Evolutionary conservation across 2,113 vertebrate genomes (phyloP).

Genomic region (Peucedramus taeniatus): DNA sequence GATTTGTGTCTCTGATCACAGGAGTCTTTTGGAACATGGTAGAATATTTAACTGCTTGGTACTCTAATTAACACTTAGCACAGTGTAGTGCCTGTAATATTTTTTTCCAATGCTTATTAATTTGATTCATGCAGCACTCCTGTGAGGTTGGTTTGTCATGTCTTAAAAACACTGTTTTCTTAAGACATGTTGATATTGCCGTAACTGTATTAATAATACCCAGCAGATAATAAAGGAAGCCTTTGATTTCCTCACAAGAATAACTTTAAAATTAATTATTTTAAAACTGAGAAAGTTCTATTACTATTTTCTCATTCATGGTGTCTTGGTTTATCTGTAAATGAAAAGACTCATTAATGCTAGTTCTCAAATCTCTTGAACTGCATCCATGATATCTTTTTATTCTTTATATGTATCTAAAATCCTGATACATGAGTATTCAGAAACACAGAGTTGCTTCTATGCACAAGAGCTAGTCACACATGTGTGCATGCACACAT

Average conservation of each 20-base stretch:
- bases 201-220: neutral
- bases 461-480: neutral
- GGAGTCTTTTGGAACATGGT: neutral
- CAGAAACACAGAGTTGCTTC: neutral
- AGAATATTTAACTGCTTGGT: neutral
- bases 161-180: slow-evolving; percentile 10
- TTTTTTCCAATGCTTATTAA: neutral
- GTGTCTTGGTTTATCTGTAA: neutral
- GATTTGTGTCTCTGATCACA: slow-evolving; percentile 14
- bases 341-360: neutral
- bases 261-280: neutral
- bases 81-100: slow-evolving; percentile 23
- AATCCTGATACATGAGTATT: neutral
- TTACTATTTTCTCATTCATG: neutral
- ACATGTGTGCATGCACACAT: neutral
- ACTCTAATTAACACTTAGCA: slow-evolving; percentile 21
- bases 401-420: neutral
- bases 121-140: slow-evolving; percentile 25
- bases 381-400: neutral
- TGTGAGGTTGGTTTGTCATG: slow-evolving; percentile 10
- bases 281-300: neutral
- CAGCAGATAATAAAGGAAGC: slow-evolving; percentile 33
- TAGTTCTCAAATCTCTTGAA: neutral
- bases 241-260: neutral
- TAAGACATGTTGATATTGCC: neutral